Evolutionary conservation across 2,797 vertebrate species (phyloP).

Genomic region (Ficedula albicollis): DNA sequence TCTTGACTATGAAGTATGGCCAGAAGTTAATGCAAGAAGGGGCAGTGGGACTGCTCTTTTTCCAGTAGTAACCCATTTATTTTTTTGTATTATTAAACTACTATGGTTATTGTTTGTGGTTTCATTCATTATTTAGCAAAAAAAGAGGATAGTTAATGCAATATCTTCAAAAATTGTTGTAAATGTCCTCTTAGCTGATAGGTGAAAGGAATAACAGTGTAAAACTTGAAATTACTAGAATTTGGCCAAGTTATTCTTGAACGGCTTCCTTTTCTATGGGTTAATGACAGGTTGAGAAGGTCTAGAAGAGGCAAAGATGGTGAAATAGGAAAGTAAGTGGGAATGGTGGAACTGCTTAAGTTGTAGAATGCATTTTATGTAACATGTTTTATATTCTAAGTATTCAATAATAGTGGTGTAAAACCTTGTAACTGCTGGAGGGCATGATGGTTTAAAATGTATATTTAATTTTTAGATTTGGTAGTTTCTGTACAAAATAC

Average conservation of each 20-base stretch:
- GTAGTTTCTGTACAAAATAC: background rate
- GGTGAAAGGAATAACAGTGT: background rate
- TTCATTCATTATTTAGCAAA: background rate
- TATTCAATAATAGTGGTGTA: background rate
- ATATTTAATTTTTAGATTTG: background rate
- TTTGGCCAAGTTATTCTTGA: background rate
- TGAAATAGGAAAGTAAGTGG: background rate
- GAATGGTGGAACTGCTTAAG: background rate
- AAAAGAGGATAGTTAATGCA: background rate
- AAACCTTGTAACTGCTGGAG: background rate
- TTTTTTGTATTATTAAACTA: background rate
- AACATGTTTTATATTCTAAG: fast-evolving
- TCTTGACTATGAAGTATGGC: background rate
- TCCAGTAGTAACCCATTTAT: background rate
- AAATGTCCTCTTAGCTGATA: background rate
- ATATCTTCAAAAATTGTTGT: background rate
- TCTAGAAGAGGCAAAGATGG: background rate
- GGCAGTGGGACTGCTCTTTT: background rate
- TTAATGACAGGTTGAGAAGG: background rate
- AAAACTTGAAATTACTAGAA: background rate
- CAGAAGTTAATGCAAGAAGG: background rate
- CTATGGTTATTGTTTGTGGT: background rate
- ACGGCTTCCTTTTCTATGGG: background rate
- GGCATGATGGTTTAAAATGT: background rate
- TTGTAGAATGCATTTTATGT: background rate